Conservation (phyloP, 2,797 vertebrate genomes). For the Cirrhinus mrigala region DNA sequence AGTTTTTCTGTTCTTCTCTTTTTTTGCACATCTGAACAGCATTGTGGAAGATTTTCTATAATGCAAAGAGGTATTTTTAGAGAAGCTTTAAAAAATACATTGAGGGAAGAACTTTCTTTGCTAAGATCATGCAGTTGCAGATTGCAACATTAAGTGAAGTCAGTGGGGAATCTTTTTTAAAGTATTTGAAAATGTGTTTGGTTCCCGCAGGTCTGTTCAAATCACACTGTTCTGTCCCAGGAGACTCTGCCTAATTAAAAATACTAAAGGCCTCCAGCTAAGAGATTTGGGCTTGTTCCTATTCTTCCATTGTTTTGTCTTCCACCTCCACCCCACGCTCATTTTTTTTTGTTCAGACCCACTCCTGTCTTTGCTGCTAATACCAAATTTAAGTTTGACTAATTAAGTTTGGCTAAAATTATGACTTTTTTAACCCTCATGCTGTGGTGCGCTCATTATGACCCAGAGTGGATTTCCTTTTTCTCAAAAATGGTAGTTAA, state of each 20-base stretch:
- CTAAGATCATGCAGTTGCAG: conserved; percentile 27
- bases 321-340: conserved; percentile 7
- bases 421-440: neutral
- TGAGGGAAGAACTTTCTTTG: neutral
- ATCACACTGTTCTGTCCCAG: conserved; percentile 49
- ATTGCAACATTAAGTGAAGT: conserved; percentile 43
- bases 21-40: neutral
- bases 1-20: neutral
- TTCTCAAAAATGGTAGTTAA: neutral
- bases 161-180: conserved; percentile 55
- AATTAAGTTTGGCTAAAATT: conserved; percentile 40
- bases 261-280: conserved; percentile 51
- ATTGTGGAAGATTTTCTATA: neutral
- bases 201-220: conserved; percentile 49
- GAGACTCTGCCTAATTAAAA: conserved; percentile 65
- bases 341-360: neutral
- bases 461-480: neutral
- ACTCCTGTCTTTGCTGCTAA: conserved; percentile 25
- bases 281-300: conserved; percentile 48
- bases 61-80: neutral
- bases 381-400: conserved; percentile 23
- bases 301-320: conserved; percentile 52
- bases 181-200: conserved; percentile 53
- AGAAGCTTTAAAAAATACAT: neutral
- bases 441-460: neutral